Evolutionary conservation across 2,113 vertebrate genomes (phyloP).

Genomic region (Gymnarchus niloticus): DNA sequence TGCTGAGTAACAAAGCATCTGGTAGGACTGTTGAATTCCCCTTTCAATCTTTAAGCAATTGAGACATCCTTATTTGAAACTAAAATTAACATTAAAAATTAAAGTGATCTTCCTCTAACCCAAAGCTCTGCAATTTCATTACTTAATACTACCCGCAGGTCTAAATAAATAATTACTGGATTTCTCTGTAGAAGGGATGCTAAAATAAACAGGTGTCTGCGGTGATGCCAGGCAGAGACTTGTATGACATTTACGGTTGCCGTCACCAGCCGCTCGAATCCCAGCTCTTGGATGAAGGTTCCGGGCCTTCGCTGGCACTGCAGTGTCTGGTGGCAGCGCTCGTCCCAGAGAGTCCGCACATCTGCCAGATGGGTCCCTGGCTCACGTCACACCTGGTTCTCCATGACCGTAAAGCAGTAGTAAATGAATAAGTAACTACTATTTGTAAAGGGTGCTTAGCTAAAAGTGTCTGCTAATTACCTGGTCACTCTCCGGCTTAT

Average conservation of each 20-base stretch:
- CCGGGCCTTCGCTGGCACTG: neutral
- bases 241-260: too few species aligned
- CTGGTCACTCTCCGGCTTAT: neutral
- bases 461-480: neutral
- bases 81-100: slow-evolving; percentile 23
- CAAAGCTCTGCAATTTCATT: slow-evolving; percentile 55
- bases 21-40: slow-evolving; percentile 43
- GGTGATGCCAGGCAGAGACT: too few species aligned
- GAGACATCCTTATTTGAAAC: slow-evolving; percentile 27
- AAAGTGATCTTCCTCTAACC: neutral
- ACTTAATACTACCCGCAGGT: slow-evolving; percentile 63
- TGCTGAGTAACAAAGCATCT: slow-evolving; percentile 9
- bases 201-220: slow-evolving; percentile 33
- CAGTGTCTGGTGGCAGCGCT: neutral
- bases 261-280: neutral
- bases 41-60: slow-evolving; percentile 44
- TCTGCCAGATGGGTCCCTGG: neutral
- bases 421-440: neutral
- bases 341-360: neutral
- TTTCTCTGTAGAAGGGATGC: slow-evolving; percentile 52
- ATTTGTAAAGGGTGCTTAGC: neutral
- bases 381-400: neutral
- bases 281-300: neutral
- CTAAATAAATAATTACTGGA: slow-evolving; percentile 65
- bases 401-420: neutral